A percentile compares a stretch with the other conserved stretches of the same genome.
phyloP scores from a whole-genome alignment of 2,888 invertebrate species.

The Slavum lentiscoides region DNA sequence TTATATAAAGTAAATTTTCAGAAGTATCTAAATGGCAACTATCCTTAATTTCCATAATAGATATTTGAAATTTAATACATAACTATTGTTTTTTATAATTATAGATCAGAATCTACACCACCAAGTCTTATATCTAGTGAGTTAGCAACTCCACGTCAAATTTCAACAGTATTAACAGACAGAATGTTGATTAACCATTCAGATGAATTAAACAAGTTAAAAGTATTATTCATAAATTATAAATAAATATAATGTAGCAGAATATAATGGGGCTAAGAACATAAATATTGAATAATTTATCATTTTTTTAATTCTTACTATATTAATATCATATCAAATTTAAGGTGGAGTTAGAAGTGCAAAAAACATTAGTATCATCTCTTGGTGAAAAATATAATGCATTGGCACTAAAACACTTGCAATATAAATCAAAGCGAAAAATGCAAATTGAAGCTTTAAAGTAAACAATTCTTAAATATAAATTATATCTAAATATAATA shows the following conservation, averaged over 20 bases:
- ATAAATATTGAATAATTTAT: too few relatives aligned
- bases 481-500: background rate
- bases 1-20: background rate
- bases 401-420: conserved; percentile 58
- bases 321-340: conserved; percentile 39
- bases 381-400: conserved; percentile 59
- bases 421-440: conserved; percentile 58
- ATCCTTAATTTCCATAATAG: background rate
- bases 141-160: conserved; percentile 24
- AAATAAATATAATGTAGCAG: too few relatives aligned
- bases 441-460: conserved; percentile 59
- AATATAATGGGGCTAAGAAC: too few relatives aligned
- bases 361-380: conserved; percentile 57
- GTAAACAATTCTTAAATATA: conserved; percentile 54
- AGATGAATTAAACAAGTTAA: conserved; percentile 58
- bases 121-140: conserved; percentile 58
- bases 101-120: conserved; percentile 58
- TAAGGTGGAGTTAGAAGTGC: conserved; percentile 58
- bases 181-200: conserved; percentile 58
- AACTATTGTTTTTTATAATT: conserved; percentile 36
- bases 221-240: conserved; percentile 55
- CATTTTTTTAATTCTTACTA: background rate
- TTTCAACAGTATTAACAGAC: conserved; percentile 28
- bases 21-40: background rate
- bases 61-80: background rate